These are phyloP conservation scores for Atrina japonica DNA, from an alignment of 2,888 invertebrate genomes.

Conservation along the genomic window DNA sequence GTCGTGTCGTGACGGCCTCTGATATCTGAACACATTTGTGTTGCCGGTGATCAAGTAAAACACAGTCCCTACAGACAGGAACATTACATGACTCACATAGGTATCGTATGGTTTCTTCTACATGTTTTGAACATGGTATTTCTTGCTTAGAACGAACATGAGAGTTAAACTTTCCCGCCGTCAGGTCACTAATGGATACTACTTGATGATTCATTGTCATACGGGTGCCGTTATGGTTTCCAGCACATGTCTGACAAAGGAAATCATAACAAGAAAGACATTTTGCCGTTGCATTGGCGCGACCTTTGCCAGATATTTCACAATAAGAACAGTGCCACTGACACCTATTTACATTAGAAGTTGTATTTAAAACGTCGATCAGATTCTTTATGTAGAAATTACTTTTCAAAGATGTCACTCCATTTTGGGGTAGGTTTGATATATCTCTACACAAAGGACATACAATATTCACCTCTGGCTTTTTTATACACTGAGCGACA, in stretches of 20 bases:
- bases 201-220: slow-evolving; percentile 9
- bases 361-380: not conserved
- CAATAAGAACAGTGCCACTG: slow-evolving; percentile 1
- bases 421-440: not conserved
- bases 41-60: not conserved
- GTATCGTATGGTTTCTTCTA: not conserved
- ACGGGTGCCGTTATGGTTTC: not conserved
- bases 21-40: not conserved
- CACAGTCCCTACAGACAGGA: slow-evolving; percentile 20
- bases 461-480: not conserved
- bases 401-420: not conserved
- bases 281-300: not conserved
- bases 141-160: slow-evolving; percentile 16
- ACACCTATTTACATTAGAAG: not conserved
- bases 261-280: slow-evolving; percentile 13
- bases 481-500: not conserved
- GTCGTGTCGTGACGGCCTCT: not conserved
- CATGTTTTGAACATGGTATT: slow-evolving; percentile 11
- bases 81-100: slow-evolving; percentile 15
- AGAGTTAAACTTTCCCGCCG: not conserved
- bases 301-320: not conserved
- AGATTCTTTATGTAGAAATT: slow-evolving; percentile 16
- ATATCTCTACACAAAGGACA: slow-evolving; percentile 11
- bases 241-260: slow-evolving; percentile 6
- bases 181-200: not conserved